phyloP scores from a whole-genome alignment of 1,140 invertebrate species.

The Sinella curviseta region DNA sequence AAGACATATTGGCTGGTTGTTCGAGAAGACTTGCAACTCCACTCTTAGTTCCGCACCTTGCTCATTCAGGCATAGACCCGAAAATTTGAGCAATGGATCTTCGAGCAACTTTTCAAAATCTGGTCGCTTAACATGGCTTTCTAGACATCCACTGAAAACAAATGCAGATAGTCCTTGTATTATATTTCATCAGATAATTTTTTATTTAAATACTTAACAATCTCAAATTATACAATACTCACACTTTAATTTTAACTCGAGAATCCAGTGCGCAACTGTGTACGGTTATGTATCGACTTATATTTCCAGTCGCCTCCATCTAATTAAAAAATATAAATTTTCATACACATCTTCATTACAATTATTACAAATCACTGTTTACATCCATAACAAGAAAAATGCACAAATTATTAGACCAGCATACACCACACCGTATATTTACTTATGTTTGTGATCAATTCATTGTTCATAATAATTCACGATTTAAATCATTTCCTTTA shows the following conservation, averaged over 20 bases:
- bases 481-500: no score
- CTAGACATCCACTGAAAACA: conserved; percentile 80
- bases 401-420: no score
- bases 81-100: conserved; percentile 88
- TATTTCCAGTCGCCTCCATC: conserved; percentile 15
- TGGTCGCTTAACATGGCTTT: conserved; percentile 81
- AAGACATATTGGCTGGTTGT: conserved; percentile 78
- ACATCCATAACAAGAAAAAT: no score
- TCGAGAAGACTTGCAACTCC: conserved; percentile 81
- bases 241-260: conserved; percentile 91
- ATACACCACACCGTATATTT: no score
- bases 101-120: conserved; percentile 82
- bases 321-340: neutral
- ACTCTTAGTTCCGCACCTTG: conserved; percentile 78
- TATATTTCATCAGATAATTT: neutral
- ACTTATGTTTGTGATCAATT: no score
- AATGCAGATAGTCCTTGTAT: conserved; percentile 26
- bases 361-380: no score
- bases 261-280: conserved; percentile 87
- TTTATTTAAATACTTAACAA: conserved; percentile 16
- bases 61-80: conserved; percentile 76
- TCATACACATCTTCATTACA: neutral
- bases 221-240: conserved; percentile 57
- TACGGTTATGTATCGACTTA: conserved; percentile 60
- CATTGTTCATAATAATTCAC: no score